Evolutionary conservation across 2,113 vertebrate species (phyloP).

Genomic region (Aviceda subcristata): DNA sequence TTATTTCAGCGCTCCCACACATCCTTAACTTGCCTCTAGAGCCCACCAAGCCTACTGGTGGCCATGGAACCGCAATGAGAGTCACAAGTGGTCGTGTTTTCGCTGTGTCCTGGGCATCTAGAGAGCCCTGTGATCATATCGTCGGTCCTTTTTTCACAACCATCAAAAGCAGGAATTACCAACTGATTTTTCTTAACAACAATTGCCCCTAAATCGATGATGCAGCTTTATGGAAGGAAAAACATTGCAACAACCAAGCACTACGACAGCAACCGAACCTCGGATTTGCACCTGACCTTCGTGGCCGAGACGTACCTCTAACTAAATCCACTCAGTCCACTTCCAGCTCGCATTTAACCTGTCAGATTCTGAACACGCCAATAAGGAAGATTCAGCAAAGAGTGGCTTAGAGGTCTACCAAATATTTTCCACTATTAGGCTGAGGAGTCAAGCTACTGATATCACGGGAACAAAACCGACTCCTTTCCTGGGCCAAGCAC

Average conservation of each 20-base stretch:
- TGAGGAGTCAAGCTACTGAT: background rate
- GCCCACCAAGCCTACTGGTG: background rate
- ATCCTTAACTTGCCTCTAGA: background rate
- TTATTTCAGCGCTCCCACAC: background rate
- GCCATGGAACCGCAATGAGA: background rate
- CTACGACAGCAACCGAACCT: background rate
- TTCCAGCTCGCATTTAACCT: background rate
- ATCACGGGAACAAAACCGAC: background rate
- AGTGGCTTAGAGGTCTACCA: background rate
- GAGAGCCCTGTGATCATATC: background rate
- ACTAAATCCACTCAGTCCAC: background rate
- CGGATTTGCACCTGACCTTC: background rate
- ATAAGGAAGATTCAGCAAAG: background rate
- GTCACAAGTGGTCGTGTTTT: background rate
- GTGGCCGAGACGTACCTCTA: background rate
- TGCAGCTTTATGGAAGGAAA: background rate
- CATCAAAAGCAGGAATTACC: background rate
- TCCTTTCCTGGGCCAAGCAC: background rate
- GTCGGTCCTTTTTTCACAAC: background rate
- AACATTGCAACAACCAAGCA: background rate
- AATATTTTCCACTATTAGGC: background rate
- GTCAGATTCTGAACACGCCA: accelerated
- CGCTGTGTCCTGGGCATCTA: background rate
- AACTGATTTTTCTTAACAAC: background rate
- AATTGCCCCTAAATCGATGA: background rate